Base-by-base conservation (phyloP, 1,140 invertebrate species). In the Drosophila asahinai region DNA sequence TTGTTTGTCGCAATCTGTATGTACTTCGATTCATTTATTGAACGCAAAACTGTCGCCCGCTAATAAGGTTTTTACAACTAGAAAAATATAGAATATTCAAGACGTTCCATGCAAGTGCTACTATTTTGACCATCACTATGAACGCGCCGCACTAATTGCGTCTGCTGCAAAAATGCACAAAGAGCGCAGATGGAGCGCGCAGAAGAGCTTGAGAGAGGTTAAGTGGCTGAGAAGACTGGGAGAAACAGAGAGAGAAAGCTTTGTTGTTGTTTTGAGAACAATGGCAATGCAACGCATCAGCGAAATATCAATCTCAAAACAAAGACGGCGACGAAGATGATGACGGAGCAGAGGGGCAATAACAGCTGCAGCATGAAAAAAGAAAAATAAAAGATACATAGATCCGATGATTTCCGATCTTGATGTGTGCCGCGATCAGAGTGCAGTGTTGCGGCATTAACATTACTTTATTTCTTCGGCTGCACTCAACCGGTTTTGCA, bases 131-230 rank as follows among this genome's bases (percentile, higher is more conserved):
- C 49, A 5, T 12, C 22, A 27, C 33, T 68, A 64, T 73, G 38
- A 70, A 55, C 55, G 71, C 66, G 61, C 17, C 48, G 58, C 80
- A 83, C 76, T 83, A 84, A 84, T 81, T 84, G 81, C 70, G 67
- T 68, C 77, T 73, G 42, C 61, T 48, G 71, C 65, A 77, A 60
- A 52, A 47, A 30, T 40, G 71, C 30, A 55, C 38, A 40, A 14
- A 42, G 48, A 75, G 72, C 59, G 43, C n/a, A 30, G 55, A 59
- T 38, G 19, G 67, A 66, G 52, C 14, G 40, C 36, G 2, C 40
- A 30, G 59, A 48, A 27, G 25, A 33, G 63, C 63, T 33, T n/a
- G 36, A 51, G 47, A 73, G 70, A 45, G 42, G 25, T 59, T 49
- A 22, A 48, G 48, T 22, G 54, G 33, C 43, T 38, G 12, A 55